A percentile compares a stretch with the other conserved stretches of the same genome.
These are phyloP conservation scores for Drosophila elegans DNA, from an alignment of 1,140 invertebrate species.

Conservation along the genomic window DNA sequence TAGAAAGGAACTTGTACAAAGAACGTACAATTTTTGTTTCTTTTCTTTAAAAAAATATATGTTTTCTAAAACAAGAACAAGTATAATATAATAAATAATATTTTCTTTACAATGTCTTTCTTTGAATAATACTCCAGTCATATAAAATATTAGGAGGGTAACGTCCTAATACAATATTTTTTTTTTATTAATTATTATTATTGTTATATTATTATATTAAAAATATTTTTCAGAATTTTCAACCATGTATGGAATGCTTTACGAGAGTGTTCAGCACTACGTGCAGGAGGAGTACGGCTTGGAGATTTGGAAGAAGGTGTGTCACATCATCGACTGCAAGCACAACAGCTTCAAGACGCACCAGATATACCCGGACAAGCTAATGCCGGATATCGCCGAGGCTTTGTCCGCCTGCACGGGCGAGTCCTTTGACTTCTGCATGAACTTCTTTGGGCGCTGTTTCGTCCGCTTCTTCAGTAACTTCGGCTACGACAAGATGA, in stretches of 20 bases:
- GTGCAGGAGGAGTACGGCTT: slow-evolving; percentile 93
- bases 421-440: slow-evolving; percentile 89
- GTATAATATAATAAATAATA: too few relatives aligned
- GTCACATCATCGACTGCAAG: slow-evolving; percentile 89
- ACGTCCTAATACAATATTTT: too few relatives aligned
- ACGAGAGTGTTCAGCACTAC: slow-evolving; percentile 93
- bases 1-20: too few relatives aligned
- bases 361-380: slow-evolving; percentile 92
- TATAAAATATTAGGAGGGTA: too few relatives aligned
- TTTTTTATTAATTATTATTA: too few relatives aligned
- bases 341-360: slow-evolving; percentile 92
- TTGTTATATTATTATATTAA: not conserved
- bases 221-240: not conserved
- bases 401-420: slow-evolving; percentile 86
- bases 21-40: too few relatives aligned
- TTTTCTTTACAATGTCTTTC: too few relatives aligned
- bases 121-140: too few relatives aligned
- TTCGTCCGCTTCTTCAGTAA: slow-evolving; percentile 95
- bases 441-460: slow-evolving; percentile 94
- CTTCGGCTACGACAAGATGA: slow-evolving; percentile 93
- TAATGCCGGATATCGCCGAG: slow-evolving; percentile 91
- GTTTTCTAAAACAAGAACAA: too few relatives aligned
- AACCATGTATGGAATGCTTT: slow-evolving; percentile 93
- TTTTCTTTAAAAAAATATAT: too few relatives aligned
- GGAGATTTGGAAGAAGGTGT: slow-evolving; percentile 90